Conservation (phyloP, 2,797 vertebrate genomes). For the Oreonectes daqikongensis region DNA sequence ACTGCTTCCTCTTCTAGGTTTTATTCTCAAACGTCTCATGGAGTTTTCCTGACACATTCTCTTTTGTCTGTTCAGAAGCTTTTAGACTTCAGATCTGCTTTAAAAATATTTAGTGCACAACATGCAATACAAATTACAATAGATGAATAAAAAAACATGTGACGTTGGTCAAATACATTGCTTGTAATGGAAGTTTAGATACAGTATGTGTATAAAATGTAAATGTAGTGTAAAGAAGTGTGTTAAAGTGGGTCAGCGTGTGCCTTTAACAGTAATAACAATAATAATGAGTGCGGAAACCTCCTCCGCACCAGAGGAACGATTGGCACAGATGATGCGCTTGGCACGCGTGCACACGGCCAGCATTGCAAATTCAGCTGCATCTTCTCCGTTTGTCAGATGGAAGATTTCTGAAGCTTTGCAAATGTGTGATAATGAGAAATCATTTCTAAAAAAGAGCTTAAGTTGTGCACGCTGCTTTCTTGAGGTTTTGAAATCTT, state of each 20-base stretch:
- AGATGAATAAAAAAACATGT: too few species aligned
- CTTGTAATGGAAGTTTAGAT: too few species aligned
- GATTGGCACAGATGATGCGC: conserved; percentile 13
- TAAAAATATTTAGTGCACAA: neutral
- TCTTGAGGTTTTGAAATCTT: neutral
- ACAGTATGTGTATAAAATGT: neutral
- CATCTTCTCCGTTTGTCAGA: conserved; percentile 17
- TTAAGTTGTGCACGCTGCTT: neutral
- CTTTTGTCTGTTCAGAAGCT: neutral
- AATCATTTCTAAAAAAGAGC: neutral
- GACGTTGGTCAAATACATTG: too few species aligned
- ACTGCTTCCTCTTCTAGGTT: neutral
- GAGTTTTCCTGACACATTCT: neutral
- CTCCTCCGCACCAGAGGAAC: conserved; percentile 45
- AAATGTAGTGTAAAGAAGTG: neutral
- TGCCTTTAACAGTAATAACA: conserved; percentile 41
- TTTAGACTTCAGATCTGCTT: neutral
- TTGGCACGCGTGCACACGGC: conserved; percentile 26
- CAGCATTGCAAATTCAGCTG: conserved; percentile 29
- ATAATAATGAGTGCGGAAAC: conserved; percentile 35
- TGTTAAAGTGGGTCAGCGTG: conserved; percentile 45
- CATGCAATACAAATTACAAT: neutral
- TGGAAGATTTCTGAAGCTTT: conserved; percentile 15
- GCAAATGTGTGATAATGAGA: conserved; percentile 10
- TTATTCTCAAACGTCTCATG: neutral